Evolutionary conservation across 2,113 vertebrate genomes (phyloP), one percentile per base, ranked within the genome.

Genomic region (Scalopus aquaticus): DNA sequence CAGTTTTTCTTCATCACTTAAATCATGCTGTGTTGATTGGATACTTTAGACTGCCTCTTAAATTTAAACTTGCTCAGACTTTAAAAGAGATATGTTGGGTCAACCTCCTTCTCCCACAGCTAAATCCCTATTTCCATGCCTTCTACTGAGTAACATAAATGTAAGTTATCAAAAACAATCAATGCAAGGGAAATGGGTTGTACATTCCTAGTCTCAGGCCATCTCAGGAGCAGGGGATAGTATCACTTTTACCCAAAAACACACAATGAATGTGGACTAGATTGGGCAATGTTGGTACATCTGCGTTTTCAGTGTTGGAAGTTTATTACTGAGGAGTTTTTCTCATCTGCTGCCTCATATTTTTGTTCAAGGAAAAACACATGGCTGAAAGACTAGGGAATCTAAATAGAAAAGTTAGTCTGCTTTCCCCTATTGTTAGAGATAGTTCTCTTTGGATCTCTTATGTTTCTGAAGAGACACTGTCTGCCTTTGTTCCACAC

Each of bases 21-120:
- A 70, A 79, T 60, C 24, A 28, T 35, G 12, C n/a, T 74, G 28
- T 54, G 30, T 42, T 69, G n/a, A n/a, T 77, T 84, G 42, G 42
- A 54, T 72, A 22, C 12, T 90, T 69, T 60, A 35, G 60, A 26
- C 51, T 78, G 7, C 54, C 28, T 54, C 42, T 62, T 78, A 84
- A 77, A 60, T 60, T 81, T 83, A 60, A 77, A 70, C 51, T 87
- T 95, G 67, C 15, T 91, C 24, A 82, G 88, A 69, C 42, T 28
- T 24, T 81, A 58, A 79, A 81, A 73, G 20, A 51, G 19, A 46
- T 72, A 3, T 49, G 46, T 58, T 69, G 49, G 42, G 9, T 88
- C n/a, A 17, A 49, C 9, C 35, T 32, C 6, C 19, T 19, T 22
- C 42, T 24, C 44, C 20, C 30, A 16, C 17, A 60, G 12, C 28